phyloP scores from a whole-genome alignment of 2,888 invertebrate genomes.

The Tetranychus truncatus region DNA sequence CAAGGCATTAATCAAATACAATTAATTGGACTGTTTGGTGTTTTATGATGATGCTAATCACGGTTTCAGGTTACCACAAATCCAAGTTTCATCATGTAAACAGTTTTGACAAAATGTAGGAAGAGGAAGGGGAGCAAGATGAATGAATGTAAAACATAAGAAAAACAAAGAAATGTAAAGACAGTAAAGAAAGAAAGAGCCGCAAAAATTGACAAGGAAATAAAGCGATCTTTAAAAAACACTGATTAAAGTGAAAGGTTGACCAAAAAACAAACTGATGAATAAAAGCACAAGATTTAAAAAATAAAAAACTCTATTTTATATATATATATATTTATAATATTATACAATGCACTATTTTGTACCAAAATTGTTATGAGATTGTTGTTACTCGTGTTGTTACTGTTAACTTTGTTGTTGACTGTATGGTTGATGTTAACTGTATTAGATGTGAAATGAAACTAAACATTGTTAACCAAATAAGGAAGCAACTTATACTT shows the following conservation, averaged over 20 bases:
- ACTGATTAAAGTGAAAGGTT: neutral
- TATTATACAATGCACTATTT: too few relatives aligned
- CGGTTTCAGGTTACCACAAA: neutral
- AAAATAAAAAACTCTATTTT: too few relatives aligned
- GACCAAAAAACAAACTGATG: too few relatives aligned
- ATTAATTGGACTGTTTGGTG: neutral
- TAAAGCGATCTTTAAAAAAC: neutral
- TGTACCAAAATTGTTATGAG: too few relatives aligned
- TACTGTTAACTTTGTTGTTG: neutral
- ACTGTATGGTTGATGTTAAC: neutral
- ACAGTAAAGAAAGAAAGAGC: too few relatives aligned
- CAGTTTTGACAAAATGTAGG: neutral
- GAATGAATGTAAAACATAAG: neutral
- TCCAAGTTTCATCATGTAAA: neutral
- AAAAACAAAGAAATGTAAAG: neutral
- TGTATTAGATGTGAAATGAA: neutral
- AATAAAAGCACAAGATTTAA: too few relatives aligned
- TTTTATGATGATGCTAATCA: neutral
- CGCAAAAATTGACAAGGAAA: neutral
- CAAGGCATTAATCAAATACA: neutral
- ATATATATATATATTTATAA: too few relatives aligned
- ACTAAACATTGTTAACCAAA: slow-evolving; percentile 1
- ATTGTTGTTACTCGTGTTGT: neutral
- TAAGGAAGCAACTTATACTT: neutral
- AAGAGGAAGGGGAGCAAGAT: neutral